Percentiles rank a stretch among this genome's conserved stretches.
Conservation (phyloP, 1,140 invertebrate genomes). For the Panagrolaimus sp. region DNA sequence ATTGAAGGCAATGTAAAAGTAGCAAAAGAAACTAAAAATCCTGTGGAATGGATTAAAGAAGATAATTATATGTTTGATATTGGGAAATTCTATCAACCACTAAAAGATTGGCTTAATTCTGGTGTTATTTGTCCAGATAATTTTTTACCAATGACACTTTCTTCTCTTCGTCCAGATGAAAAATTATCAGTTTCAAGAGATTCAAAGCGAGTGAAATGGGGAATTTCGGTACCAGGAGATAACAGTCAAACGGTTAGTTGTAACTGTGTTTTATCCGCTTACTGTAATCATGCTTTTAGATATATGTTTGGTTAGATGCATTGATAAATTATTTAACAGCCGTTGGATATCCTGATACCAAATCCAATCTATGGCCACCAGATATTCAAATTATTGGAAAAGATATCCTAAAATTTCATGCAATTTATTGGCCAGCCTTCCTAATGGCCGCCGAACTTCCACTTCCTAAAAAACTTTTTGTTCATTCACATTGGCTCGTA, state of each 20-base stretch:
- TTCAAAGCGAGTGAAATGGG: slow-evolving; percentile 75
- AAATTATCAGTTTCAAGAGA: slow-evolving; percentile 86
- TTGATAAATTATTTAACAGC: slow-evolving; percentile 85
- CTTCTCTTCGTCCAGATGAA: too few relatives aligned
- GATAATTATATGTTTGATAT: slow-evolving; percentile 88
- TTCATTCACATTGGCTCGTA: slow-evolving; percentile 92
- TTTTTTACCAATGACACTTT: slow-evolving; percentile 30
- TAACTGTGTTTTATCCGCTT: background rate
- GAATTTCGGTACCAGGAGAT: slow-evolving; percentile 72
- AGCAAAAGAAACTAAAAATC: slow-evolving; percentile 57
- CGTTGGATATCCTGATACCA: slow-evolving; percentile 69
- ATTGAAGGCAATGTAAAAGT: slow-evolving; percentile 59
- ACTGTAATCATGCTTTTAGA: slow-evolving; percentile 42
- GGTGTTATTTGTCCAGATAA: slow-evolving; percentile 59
- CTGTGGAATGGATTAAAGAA: slow-evolving; percentile 84
- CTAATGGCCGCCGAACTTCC: slow-evolving; percentile 69
- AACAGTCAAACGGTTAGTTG: slow-evolving; percentile 70
- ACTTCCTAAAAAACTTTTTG: slow-evolving; percentile 66
- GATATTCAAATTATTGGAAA: slow-evolving; percentile 85
- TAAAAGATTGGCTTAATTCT: slow-evolving; percentile 57
- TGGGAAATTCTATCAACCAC: slow-evolving; percentile 64
- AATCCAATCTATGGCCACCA: slow-evolving; percentile 72
- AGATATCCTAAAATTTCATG: slow-evolving; percentile 92
- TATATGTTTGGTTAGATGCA: slow-evolving; percentile 97
- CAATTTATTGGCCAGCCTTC: slow-evolving; percentile 94